Evolutionary conservation across 2,797 vertebrate genomes (phyloP).

Genomic region (Megalops cyprinoides): DNA sequence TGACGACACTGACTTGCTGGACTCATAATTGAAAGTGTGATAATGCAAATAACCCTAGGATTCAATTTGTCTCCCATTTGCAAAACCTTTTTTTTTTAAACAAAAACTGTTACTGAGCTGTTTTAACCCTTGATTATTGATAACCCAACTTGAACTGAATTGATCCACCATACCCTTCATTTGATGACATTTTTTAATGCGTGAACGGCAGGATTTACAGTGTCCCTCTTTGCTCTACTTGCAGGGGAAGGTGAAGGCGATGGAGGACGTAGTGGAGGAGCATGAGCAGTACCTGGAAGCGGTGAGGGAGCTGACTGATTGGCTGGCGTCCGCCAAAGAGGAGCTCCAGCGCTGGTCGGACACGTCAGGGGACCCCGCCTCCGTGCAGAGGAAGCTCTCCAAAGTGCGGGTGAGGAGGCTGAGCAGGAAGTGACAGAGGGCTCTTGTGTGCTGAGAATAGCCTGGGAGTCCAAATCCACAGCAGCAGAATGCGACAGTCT

Average conservation of each 20-base stretch:
- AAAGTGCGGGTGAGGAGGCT: conserved; percentile 86
- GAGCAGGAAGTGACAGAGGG: conserved; percentile 31
- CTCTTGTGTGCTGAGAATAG: not conserved
- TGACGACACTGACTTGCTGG: not conserved
- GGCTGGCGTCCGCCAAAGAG: conserved; percentile 93
- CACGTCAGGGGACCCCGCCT: conserved; percentile 82
- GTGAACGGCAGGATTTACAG: not conserved
- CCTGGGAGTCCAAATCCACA: not conserved
- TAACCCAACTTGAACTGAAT: too few species aligned
- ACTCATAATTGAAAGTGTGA: too few species aligned
- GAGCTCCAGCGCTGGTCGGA: conserved; percentile 96
- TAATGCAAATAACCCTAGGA: too few species aligned
- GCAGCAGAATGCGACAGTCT: too few species aligned
- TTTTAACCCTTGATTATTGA: too few species aligned
- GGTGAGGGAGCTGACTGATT: conserved; percentile 92
- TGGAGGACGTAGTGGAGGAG: conserved; percentile 89
- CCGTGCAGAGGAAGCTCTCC: conserved; percentile 82
- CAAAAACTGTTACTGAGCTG: too few species aligned
- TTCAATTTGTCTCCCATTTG: not conserved
- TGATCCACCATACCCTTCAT: not conserved
- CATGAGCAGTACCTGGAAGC: conserved; percentile 92
- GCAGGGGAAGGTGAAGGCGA: conserved; percentile 87
- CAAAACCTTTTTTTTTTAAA: not conserved
- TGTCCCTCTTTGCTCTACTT: not conserved
- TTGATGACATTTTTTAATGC: not conserved